Conservation (phyloP, 2,113 vertebrate genomes). For the Entomyzon cyanotis region DNA sequence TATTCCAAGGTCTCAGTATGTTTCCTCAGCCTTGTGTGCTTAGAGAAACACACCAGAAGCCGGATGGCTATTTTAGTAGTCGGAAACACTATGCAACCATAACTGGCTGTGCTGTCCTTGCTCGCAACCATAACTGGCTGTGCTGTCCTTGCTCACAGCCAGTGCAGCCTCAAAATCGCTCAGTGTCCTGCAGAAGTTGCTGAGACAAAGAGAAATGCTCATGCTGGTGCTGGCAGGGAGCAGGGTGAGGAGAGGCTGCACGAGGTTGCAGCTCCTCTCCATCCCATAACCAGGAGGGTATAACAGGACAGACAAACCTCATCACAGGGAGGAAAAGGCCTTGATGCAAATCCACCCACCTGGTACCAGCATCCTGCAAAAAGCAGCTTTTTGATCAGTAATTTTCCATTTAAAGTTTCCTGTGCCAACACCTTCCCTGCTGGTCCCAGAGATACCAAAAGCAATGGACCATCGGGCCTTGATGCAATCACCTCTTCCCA, state of each 20-base stretch:
- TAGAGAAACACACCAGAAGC: neutral
- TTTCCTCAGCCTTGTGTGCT: neutral
- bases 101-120: neutral
- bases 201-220: neutral
- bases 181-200: neutral
- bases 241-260: neutral
- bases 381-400: neutral
- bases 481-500: neutral
- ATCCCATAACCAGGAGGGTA: too few relatives aligned
- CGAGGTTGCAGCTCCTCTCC: neutral
- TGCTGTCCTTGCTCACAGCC: neutral
- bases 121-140: neutral
- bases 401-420: neutral
- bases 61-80: neutral
- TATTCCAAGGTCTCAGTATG: neutral
- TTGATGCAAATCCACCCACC: neutral
- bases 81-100: fast-evolving
- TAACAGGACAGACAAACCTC: neutral
- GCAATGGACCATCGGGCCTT: fast-evolving
- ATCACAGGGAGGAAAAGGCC: neutral
- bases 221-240: neutral
- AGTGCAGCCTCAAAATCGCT: neutral
- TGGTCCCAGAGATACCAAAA: neutral
- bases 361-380: neutral
- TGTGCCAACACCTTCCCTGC: fast-evolving